Evolutionary conservation across 2,888 invertebrate genomes (phyloP), one percentile per base, ranked within the genome.

Genomic region (Dryadula phaetusa): DNA sequence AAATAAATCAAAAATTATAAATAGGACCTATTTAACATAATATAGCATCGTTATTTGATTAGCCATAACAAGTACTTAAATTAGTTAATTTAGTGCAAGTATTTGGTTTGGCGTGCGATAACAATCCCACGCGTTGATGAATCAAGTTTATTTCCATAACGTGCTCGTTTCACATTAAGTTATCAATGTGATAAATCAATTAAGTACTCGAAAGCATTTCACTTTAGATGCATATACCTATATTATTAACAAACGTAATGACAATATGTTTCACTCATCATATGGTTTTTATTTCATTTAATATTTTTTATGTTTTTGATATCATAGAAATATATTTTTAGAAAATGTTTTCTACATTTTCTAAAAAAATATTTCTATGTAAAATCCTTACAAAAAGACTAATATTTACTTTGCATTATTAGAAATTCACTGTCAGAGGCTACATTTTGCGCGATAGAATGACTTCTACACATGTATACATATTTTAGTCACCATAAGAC

Each of bases 81-180:
- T 46, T 46, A 44, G 37, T 71, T 66, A 69, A 66, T 71, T 66
- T 52, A 62, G 56, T 56, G 66, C 56, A 62, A 69, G 61, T 56
- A 64, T 70, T 70, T 64, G 66, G 58, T 71, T 66, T 64, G 61
- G 34, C 49, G 64, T 62, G 63, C 62, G 64, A 64, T 71, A 71
- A 71, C 66, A 66, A 62, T 62, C 62, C 56, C 61, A 66, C 58
- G 64, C 64, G 64, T 62, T 66, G 63, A 54, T 68, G 66, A 61
- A 56, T 46, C 22, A 47, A 66, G 66, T 71, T 70, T 68, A 61
- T 64, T 64, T 52, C 58, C 64, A 66, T 66, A 71, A 69, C 66
- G 62, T 62, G 69, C 46, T 64, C 61, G 63, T 66, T 60, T 56
- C 52, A 58, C 49, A 52, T 40, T 62, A 46, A 66, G 53, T 66